Percentiles rank a stretch among this genome's conserved stretches.
Conservation (phyloP, 2,113 vertebrate species). For the Chionis minor region DNA sequence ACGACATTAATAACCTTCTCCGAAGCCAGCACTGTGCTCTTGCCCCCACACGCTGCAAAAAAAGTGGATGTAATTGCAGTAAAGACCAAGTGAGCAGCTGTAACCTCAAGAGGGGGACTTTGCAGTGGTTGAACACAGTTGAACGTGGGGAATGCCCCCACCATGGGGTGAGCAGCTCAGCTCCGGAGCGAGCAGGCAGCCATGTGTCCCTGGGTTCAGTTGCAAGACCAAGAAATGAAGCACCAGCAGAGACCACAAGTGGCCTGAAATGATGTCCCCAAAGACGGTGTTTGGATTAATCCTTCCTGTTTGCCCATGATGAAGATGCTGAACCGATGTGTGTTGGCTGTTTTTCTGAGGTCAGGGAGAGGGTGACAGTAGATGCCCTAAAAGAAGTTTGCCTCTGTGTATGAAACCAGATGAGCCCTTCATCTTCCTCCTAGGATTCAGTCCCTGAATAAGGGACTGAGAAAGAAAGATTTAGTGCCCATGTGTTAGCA, state of each 20-base stretch:
- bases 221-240: not conserved
- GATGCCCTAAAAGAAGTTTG: not conserved
- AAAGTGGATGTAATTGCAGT: not conserved
- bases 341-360: not conserved
- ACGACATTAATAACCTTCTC: not conserved
- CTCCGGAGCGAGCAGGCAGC: not conserved
- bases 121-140: too few relatives aligned
- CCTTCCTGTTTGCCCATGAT: not conserved
- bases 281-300: not conserved
- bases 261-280: not conserved
- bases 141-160: not conserved
- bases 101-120: not conserved
- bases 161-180: fast-evolving
- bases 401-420: not conserved
- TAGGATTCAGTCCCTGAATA: not conserved
- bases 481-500: not conserved
- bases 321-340: not conserved
- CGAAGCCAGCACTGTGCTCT: fast-evolving
- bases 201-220: not conserved
- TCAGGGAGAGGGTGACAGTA: not conserved
- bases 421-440: not conserved
- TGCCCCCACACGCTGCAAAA: not conserved
- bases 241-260: not conserved
- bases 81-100: not conserved
- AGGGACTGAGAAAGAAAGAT: not conserved